Base-by-base conservation (phyloP, 2,113 vertebrate species). In the Xiphorhynchus elegans region DNA sequence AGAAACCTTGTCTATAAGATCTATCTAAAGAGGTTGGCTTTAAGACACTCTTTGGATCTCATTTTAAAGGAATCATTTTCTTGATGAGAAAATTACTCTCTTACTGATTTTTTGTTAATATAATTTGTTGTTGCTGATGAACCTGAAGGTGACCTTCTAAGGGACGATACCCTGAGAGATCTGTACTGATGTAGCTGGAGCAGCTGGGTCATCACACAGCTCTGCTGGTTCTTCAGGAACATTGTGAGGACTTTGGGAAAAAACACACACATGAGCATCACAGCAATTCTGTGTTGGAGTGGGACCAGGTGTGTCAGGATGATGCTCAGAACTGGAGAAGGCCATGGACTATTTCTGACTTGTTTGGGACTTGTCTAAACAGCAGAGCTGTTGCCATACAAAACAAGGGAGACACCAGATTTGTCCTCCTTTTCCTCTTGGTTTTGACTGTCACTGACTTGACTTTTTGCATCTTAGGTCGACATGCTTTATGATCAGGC, bases 61-160 rank as follows among this genome's bases (percentile, higher is more conserved):
- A 37, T 44, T 91, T 81, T 50, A 67, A 73, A 68, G 24, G 26
- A 91, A 28, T 82, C 0, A 44, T 72, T 85, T 72, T 69, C 70
- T 90, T 83, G 19, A 73, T 86, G 37, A 83, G 59, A 80, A 72
- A 88, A 68, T 87, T 28, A 37, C 15, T 63, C 24, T 58, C 5
- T 24, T 31, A 23, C 4, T 82, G 35, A 31, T 80, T 77, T 73
- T 91, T 73, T 28, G 28, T 75, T 79, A 53, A 46, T 66, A 21
- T 44, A 66, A 37, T 44, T 18, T 1, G 0, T 52, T 88, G 52
- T 12, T 83, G 37, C 46, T 88, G 83, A 44, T 76, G 66, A 86
- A 63, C 40, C 35, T 66, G 76, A 84, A 81, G 73, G 73, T 93
- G 87, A 91, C 80, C 80, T 94, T 77, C 68, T 35, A 18, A 77